Evolutionary conservation across 2,113 vertebrate genomes (phyloP), one percentile per base, ranked within the genome.

Genomic region (Herpailurus yagouaroundi): DNA sequence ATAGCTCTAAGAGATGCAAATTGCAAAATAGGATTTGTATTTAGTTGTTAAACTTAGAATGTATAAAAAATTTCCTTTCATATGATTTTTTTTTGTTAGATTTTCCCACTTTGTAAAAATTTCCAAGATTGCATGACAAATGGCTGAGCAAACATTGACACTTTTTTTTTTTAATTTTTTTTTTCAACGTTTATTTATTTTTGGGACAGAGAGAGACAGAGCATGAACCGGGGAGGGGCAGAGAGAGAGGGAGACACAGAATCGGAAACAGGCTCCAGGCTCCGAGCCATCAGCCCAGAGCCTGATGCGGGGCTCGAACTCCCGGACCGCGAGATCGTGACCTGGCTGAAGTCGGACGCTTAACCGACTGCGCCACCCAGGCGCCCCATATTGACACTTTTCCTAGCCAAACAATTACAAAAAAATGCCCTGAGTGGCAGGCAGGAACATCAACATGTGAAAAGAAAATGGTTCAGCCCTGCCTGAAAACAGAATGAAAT

Each of bases 11-110:
- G 87, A 93, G 74, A n/a, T 38, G 52, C 55, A 87, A 87, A 88
- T 85, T 89, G 41, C 50, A 86, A 92, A 97, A 73, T 89, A 63
- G 19, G 52, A 52, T 81, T 95, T 48, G n/a, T 71, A 18, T 86
- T 83, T 80, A 89, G 85, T 60, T 50, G 16, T 55, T 95, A 45
- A 48, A 84, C 83, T 86, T 48, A 93, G n/a, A 64, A 76, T 33
- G 60, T 63, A 13, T 74, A 41, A 91, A 91, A 89, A 74, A 31
- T 41, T 74, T 11, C 23, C 38, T 71, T 96, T 97, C 45, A 64
- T 15, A 74, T 84, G 23, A 57, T 86, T 45, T 69, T 95, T 76
- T 94, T 93, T 27, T 93, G 27, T 86, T 93, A 80, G 36, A 68
- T 88, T 93, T 92, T 91, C 48, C 36, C 38, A 69, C 21, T 83